phyloP scores from a whole-genome alignment of 2,113 vertebrate species.

The Heptranchias perlo region DNA sequence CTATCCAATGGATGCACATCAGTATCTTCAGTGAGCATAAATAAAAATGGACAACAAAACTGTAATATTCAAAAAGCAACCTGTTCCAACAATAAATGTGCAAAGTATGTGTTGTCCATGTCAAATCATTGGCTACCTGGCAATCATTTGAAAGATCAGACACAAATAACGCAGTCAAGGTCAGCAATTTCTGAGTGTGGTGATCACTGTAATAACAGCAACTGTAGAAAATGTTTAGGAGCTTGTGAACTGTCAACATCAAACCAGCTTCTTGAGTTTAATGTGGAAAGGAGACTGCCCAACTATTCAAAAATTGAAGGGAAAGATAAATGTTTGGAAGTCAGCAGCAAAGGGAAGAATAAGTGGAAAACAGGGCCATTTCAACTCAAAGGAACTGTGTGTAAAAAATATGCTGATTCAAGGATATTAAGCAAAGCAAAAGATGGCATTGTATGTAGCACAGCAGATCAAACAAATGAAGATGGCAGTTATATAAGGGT shows the following conservation, averaged over 20 bases:
- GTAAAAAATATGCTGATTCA: not conserved
- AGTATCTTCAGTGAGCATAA: not conserved
- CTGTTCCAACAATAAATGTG: not conserved
- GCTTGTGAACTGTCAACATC: not conserved
- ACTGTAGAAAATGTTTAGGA: not conserved
- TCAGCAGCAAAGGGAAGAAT: not conserved
- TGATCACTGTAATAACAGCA: not conserved
- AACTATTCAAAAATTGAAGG: not conserved
- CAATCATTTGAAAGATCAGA: not conserved
- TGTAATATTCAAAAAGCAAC: not conserved
- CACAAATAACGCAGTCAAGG: not conserved
- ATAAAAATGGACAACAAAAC: constrained; percentile 6
- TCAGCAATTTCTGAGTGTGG: not conserved
- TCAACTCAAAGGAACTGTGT: not conserved
- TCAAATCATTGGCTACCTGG: not conserved
- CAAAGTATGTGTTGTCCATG: constrained; percentile 13
- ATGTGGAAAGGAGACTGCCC: not conserved
- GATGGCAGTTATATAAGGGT: not conserved
- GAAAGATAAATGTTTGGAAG: not conserved
- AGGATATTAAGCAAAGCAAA: not conserved
- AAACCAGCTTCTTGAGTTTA: not conserved
- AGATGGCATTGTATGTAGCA: not conserved
- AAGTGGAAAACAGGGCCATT: not conserved
- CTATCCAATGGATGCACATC: not conserved
- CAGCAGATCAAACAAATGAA: not conserved